Conservation (phyloP, 2,888 invertebrate species). For the Cheilosia vulpina region DNA sequence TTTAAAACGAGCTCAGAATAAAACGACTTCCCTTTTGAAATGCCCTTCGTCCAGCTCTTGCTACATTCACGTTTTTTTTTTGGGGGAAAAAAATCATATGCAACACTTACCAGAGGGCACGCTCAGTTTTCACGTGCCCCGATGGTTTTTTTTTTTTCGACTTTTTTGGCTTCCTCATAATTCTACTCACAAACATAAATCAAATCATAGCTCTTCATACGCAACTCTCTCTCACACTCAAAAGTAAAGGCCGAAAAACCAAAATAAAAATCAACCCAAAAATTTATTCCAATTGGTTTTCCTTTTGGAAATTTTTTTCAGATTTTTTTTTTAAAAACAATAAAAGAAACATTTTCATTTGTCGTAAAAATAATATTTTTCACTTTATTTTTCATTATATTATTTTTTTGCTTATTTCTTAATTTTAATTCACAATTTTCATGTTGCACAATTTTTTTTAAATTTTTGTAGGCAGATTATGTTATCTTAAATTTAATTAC, state of each 20-base stretch:
- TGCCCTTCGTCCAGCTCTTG: background rate
- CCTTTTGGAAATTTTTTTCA: conserved; percentile 14
- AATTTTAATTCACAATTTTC: conserved; percentile 61
- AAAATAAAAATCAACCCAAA: conserved; percentile 42
- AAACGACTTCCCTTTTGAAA: conserved; percentile 2
- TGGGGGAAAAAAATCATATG: conserved; percentile 30
- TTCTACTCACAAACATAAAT: conserved; percentile 9
- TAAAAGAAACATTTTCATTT: conserved; percentile 59
- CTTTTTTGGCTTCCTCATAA: conserved; percentile 12
- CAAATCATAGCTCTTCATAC: conserved; percentile 34
- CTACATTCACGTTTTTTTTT: conserved; percentile 10
- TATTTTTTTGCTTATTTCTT: conserved; percentile 45
- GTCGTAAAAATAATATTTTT: conserved; percentile 51
- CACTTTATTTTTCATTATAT: conserved; percentile 63
- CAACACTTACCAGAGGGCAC: conserved; percentile 70
- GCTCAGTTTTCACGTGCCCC: conserved; percentile 62
- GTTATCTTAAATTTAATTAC: conserved; percentile 71
- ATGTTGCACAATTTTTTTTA: conserved; percentile 50
- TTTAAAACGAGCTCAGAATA: conserved; percentile 1
- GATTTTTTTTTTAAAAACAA: conserved; percentile 36
- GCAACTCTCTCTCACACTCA: conserved; percentile 41
- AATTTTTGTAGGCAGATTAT: background rate
- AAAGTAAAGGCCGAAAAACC: conserved; percentile 27
- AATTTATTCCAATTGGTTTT: conserved; percentile 18
- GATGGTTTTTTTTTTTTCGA: conserved; percentile 20